Evolutionary conservation across 2,113 vertebrate genomes (phyloP).

Genomic region (Psammodynastes pulverulentus): DNA sequence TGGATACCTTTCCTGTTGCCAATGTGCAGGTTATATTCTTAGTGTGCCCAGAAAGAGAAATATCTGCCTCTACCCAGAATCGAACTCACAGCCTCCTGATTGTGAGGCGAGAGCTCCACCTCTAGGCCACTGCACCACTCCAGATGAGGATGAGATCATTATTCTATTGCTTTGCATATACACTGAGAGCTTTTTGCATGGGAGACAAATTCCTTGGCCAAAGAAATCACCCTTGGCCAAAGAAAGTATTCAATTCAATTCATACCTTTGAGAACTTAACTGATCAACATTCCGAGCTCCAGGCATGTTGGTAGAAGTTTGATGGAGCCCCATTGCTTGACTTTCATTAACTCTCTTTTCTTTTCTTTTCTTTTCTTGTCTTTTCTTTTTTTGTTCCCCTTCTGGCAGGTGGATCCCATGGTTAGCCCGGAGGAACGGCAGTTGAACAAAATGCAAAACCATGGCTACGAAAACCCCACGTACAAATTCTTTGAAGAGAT

Average conservation of each 20-base stretch:
- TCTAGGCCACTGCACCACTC: too few relatives aligned
- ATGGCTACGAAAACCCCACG: slow-evolving; percentile 97
- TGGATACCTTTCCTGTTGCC: too few relatives aligned
- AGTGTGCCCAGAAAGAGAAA: too few relatives aligned
- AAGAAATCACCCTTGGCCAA: too few relatives aligned
- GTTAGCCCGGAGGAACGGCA: slow-evolving; percentile 94
- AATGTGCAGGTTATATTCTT: too few relatives aligned
- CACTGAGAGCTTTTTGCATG: neutral
- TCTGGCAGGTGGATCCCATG: slow-evolving; percentile 91
- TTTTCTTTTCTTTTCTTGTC: too few relatives aligned
- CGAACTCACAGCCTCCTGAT: too few relatives aligned
- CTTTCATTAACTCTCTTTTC: neutral
- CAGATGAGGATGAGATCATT: neutral
- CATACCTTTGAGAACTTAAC: neutral
- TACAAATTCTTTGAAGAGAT: slow-evolving; percentile 99
- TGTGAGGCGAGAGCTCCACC: too few relatives aligned
- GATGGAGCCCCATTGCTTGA: too few relatives aligned
- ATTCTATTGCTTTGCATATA: neutral
- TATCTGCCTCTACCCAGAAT: too few relatives aligned
- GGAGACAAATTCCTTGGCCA: neutral
- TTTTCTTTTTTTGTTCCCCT: too few relatives aligned
- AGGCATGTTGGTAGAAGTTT: neutral
- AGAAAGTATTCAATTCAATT: neutral
- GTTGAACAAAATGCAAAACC: slow-evolving; percentile 99
- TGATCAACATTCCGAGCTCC: neutral